These are phyloP conservation scores for Oceanites oceanicus DNA, from an alignment of 2,113 vertebrate genomes.

Conservation along the genomic window DNA sequence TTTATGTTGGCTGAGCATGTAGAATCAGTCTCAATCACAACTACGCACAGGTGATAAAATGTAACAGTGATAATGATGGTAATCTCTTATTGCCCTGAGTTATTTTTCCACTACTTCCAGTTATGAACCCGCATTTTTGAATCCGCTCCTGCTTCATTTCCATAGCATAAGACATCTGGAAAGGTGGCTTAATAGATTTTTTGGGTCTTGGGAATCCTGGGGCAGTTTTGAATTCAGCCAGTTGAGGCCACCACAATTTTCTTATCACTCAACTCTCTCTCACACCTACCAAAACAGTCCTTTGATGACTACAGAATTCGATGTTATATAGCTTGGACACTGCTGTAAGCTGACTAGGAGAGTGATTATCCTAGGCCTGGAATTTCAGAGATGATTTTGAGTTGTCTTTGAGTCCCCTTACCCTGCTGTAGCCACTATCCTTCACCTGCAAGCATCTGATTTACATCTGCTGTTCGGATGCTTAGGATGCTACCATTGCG, in stretches of 20 bases:
- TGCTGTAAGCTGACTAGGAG: not conserved
- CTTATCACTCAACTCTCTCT: not conserved
- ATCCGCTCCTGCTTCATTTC: not conserved
- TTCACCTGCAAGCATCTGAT: not conserved
- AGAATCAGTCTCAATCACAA: constrained; percentile 18
- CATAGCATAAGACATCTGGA: not conserved
- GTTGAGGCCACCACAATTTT: not conserved
- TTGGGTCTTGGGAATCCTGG: not conserved
- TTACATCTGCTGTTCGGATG: not conserved
- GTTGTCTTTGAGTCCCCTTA: not conserved
- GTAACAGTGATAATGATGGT: not conserved
- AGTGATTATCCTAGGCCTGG: not conserved
- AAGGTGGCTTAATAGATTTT: not conserved
- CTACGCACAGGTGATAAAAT: not conserved
- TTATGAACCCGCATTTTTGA: not conserved
- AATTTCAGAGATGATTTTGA: not conserved
- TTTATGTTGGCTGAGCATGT: constrained; percentile 10
- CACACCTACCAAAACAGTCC: not conserved
- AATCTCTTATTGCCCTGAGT: not conserved
- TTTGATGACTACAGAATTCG: not conserved
- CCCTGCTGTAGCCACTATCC: not conserved
- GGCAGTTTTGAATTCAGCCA: not conserved
- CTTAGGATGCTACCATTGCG: not conserved
- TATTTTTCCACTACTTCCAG: not conserved
- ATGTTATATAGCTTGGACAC: not conserved